These are phyloP conservation scores for Drosophila sproati DNA, from an alignment of 1,140 invertebrate genomes.

Conservation along the genomic window DNA sequence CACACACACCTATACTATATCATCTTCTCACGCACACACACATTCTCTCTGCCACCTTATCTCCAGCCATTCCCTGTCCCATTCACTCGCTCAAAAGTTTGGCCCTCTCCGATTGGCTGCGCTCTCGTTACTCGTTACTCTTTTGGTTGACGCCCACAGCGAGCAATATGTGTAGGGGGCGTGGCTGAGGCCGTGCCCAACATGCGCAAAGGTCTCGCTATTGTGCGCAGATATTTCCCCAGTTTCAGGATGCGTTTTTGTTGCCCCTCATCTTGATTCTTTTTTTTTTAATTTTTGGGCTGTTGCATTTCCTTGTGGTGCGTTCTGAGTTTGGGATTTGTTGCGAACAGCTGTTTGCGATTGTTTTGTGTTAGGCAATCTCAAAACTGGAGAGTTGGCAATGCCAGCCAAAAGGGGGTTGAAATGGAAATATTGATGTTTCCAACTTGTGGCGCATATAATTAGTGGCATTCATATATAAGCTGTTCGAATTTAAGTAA, in stretches of 20 bases:
- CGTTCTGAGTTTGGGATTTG: slow-evolving; percentile 35
- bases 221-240: slow-evolving; percentile 62
- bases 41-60: slow-evolving; percentile 50
- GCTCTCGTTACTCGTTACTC: slow-evolving; percentile 49
- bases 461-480: background rate
- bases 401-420: background rate
- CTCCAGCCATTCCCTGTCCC: slow-evolving; percentile 64
- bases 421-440: slow-evolving; percentile 6
- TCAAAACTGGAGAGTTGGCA: slow-evolving; percentile 14
- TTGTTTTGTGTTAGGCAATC: slow-evolving; percentile 38
- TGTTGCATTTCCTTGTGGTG: slow-evolving; percentile 32
- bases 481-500: no score
- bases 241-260: slow-evolving; percentile 36
- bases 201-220: slow-evolving; percentile 61
- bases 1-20: slow-evolving; percentile 18
- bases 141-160: slow-evolving; percentile 53
- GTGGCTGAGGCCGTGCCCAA: slow-evolving; percentile 38
- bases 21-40: slow-evolving; percentile 36
- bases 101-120: slow-evolving; percentile 52
- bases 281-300: slow-evolving; percentile 44
- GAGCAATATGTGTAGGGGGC: slow-evolving; percentile 30
- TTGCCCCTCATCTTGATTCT: slow-evolving; percentile 39
- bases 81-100: slow-evolving; percentile 44
- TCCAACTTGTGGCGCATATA: slow-evolving; percentile 17
- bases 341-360: slow-evolving; percentile 61